Evolutionary conservation across 2,113 vertebrate species (phyloP).

Genomic region (Paracanthobrama guichenoti): DNA sequence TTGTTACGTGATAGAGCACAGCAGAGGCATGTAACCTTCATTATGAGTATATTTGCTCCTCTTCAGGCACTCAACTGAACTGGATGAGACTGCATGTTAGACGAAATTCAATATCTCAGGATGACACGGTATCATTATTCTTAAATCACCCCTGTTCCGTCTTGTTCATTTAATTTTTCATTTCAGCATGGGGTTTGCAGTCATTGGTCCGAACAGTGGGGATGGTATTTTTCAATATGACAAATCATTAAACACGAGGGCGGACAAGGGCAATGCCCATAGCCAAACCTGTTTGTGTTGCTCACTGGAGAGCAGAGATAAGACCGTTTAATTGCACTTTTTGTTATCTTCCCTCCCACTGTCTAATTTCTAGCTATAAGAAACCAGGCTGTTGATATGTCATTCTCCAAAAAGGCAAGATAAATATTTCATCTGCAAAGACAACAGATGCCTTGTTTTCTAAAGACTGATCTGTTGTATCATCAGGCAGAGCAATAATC

Average conservation of each 20-base stretch:
- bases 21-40: slow-evolving; percentile 8
- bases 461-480: slow-evolving; percentile 37
- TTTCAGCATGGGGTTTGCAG: not conserved
- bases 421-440: slow-evolving; percentile 45
- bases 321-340: slow-evolving; percentile 47
- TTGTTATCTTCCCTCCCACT: slow-evolving; percentile 29
- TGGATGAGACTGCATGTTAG: slow-evolving; percentile 19
- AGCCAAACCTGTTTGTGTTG: slow-evolving; percentile 12
- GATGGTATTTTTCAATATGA: not conserved
- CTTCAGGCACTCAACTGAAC: slow-evolving; percentile 8
- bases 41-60: slow-evolving; percentile 1
- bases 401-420: slow-evolving; percentile 45
- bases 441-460: slow-evolving; percentile 52
- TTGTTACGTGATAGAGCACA: slow-evolving; percentile 2
- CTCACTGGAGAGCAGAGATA: slow-evolving; percentile 37
- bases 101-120: slow-evolving; percentile 25
- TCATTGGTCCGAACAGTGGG: slow-evolving; percentile 5
- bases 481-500: slow-evolving; percentile 44
- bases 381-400: slow-evolving; percentile 37
- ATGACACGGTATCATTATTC: slow-evolving; percentile 15
- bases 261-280: not conserved
- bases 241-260: slow-evolving; percentile 27
- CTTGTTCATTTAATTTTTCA: not conserved
- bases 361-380: slow-evolving; percentile 44
- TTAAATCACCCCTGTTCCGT: slow-evolving; percentile 13